A percentile compares a stretch with the other conserved stretches of the same genome.
phyloP scores from a whole-genome alignment of 2,113 vertebrate genomes.

The cattle (Bos taurus) region DNA sequence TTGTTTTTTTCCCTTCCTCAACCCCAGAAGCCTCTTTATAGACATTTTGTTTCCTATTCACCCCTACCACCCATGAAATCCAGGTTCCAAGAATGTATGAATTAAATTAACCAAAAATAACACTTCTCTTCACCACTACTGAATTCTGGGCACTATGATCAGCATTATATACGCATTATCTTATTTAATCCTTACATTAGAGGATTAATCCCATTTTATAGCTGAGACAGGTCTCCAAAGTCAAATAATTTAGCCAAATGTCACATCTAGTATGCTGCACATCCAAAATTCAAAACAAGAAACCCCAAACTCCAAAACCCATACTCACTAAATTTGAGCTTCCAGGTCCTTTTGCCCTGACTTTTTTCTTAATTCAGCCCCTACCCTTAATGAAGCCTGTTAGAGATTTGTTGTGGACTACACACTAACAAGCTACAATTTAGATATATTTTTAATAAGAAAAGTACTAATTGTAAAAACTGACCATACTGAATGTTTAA shows the following conservation, averaged over 20 bases:
- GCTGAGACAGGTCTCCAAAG: background rate
- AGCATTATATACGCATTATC: background rate
- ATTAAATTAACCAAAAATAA: background rate
- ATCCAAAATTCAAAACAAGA: background rate
- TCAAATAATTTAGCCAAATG: background rate
- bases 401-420: background rate
- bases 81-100: background rate
- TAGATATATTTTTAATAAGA: background rate
- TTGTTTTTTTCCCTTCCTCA: background rate
- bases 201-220: background rate
- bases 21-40: background rate
- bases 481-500: background rate
- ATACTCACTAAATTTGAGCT: background rate
- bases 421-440: background rate
- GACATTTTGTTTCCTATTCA: background rate
- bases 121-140: background rate
- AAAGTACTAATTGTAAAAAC: background rate
- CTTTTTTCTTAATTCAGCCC: background rate
- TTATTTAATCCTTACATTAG: background rate
- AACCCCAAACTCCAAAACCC: background rate
- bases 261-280: background rate
- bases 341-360: background rate
- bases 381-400: background rate
- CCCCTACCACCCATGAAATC: background rate
- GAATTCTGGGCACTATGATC: background rate